These are phyloP conservation scores for Pangasianodon hypophthalmus DNA, from an alignment of 2,113 vertebrate species.

Conservation along the genomic window DNA sequence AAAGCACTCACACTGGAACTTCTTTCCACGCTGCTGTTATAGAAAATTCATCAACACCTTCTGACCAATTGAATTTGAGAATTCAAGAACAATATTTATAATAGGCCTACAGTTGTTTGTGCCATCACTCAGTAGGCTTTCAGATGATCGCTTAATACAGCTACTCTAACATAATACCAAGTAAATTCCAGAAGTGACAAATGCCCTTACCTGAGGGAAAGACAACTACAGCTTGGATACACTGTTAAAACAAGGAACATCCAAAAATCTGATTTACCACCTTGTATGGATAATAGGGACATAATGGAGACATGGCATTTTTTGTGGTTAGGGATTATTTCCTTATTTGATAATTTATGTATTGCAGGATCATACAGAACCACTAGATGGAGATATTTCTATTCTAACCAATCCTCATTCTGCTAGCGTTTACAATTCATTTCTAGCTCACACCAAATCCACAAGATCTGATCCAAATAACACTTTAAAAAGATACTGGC, in stretches of 20 bases:
- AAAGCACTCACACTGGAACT: too few relatives aligned
- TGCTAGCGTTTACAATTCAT: not conserved
- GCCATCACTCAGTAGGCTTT: not conserved
- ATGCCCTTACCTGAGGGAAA: not conserved
- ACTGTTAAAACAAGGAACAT: not conserved
- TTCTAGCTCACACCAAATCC: not conserved
- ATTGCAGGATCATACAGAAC: not conserved
- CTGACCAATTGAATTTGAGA: not conserved
- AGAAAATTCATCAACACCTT: not conserved
- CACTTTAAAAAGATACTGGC: not conserved
- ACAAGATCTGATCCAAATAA: not conserved
- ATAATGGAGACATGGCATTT: not conserved
- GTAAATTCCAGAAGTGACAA: not conserved
- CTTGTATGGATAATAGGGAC: not conserved
- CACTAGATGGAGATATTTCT: conserved; percentile 36
- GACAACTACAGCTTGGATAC: not conserved
- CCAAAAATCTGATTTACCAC: not conserved
- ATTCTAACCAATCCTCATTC: not conserved
- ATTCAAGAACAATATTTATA: not conserved
- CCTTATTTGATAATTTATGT: not conserved
- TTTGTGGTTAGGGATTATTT: not conserved
- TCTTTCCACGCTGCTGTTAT: not conserved
- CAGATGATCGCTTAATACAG: not conserved
- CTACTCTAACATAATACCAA: not conserved
- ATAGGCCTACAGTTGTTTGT: not conserved